Evolutionary conservation across 2,888 invertebrate genomes (phyloP).

Genomic region (Petrophora chlorosata): DNA sequence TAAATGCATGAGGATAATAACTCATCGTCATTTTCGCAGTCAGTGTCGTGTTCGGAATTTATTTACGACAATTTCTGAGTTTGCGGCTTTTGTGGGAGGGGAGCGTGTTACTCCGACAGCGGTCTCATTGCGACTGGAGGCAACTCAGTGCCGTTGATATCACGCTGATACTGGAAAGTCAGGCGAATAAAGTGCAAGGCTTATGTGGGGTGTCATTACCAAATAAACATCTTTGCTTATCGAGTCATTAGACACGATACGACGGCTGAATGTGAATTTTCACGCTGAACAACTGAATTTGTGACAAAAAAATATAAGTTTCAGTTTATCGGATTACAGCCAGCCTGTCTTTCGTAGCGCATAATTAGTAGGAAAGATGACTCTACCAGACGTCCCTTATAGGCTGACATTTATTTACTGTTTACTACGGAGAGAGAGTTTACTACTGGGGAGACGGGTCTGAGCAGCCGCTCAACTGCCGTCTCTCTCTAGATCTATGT

Average conservation of each 20-base stretch:
- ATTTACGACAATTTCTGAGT: conserved; percentile 50
- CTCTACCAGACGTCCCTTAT: too few species aligned
- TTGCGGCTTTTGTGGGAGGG: conserved; percentile 39
- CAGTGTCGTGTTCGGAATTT: conserved; percentile 49
- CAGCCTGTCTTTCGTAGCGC: too few species aligned
- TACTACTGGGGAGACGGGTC: too few species aligned
- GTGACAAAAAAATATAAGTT: too few species aligned
- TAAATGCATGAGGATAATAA: conserved; percentile 48
- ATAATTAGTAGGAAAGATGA: too few species aligned
- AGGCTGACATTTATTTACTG: too few species aligned
- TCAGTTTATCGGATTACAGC: too few species aligned
- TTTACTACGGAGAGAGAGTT: too few species aligned
- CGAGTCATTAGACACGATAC: neutral
- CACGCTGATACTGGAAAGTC: conserved; percentile 12
- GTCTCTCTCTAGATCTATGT: too few species aligned
- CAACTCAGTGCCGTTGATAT: conserved; percentile 4
- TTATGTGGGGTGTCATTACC: neutral
- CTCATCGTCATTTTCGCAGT: conserved; percentile 54
- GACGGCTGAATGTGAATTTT: too few species aligned
- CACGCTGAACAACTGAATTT: too few species aligned
- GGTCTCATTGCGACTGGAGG: conserved; percentile 59
- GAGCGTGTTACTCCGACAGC: conserved; percentile 59
- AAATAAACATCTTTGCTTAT: neutral
- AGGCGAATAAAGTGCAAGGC: conserved; percentile 17
- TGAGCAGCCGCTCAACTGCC: too few species aligned